Percentiles rank a stretch among this genome's conserved stretches.
phyloP scores from a whole-genome alignment of 2,888 invertebrate genomes.

The Tetropium fuscum region DNA sequence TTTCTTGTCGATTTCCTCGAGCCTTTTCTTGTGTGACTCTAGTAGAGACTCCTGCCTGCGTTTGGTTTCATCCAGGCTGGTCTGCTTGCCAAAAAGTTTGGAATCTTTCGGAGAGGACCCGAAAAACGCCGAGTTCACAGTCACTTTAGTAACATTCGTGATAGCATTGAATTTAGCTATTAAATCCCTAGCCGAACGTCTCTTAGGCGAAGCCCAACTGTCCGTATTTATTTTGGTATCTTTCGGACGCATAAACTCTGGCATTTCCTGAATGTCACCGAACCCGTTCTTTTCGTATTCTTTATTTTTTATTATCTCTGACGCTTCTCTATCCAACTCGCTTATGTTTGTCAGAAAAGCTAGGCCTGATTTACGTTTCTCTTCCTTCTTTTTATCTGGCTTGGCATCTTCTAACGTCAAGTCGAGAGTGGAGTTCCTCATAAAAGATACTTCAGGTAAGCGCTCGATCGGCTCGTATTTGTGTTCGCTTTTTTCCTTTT shows the following conservation, averaged over 20 bases:
- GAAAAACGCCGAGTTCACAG: constrained; percentile 61
- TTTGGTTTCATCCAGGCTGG: constrained; percentile 51
- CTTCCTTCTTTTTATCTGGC: constrained; percentile 58
- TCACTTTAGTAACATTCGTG: constrained; percentile 70
- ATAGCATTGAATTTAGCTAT: constrained; percentile 75
- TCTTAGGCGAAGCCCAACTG: constrained; percentile 57
- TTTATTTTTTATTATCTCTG: constrained; percentile 74
- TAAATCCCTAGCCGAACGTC: constrained; percentile 68
- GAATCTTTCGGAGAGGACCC: constrained; percentile 56
- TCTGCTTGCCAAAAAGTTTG: constrained; percentile 58
- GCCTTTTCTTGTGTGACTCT: constrained; percentile 53
- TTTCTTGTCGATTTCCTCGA: constrained; percentile 57
- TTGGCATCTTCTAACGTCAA: constrained; percentile 49
- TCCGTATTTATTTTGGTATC: constrained; percentile 53
- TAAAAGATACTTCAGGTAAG: constrained; percentile 69
- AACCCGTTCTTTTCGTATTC: constrained; percentile 43
- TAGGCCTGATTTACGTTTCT: constrained; percentile 71
- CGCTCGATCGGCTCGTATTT: constrained; percentile 61
- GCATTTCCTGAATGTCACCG: constrained; percentile 55
- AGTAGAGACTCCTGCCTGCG: constrained; percentile 53
- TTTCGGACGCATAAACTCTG: constrained; percentile 64
- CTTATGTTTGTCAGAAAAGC: constrained; percentile 80
- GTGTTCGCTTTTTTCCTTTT: constrained; percentile 44
- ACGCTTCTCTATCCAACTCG: constrained; percentile 83
- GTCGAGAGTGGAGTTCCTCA: constrained; percentile 65